These are phyloP conservation scores for Porites evermanni DNA, from an alignment of 92 coral and sea anemone genomes.

Conservation along the genomic window DNA sequence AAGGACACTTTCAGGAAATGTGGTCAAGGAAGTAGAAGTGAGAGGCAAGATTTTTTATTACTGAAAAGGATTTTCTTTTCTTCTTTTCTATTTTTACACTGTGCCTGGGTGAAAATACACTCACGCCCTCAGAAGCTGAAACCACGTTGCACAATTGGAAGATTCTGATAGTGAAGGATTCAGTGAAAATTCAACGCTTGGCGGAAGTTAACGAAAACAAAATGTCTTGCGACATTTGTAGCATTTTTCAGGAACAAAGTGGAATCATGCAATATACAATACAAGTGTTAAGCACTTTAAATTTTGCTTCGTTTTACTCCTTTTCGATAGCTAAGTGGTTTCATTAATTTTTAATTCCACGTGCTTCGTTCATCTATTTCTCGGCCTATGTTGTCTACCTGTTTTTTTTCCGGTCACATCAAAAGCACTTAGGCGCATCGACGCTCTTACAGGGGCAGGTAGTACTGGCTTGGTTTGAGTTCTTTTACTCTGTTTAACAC, in stretches of 20 bases:
- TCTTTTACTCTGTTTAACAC: too few relatives aligned
- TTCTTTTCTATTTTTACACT: too few relatives aligned
- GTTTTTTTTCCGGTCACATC: background rate
- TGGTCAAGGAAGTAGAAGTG: too few relatives aligned
- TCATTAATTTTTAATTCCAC: slow-evolving; percentile 7
- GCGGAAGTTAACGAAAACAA: background rate
- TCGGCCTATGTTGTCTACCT: background rate
- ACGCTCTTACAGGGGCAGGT: background rate
- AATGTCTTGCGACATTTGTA: background rate
- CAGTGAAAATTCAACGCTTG: background rate
- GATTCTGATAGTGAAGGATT: background rate
- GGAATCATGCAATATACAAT: background rate
- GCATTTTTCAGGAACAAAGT: background rate
- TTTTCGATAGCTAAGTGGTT: background rate
- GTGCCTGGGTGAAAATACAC: too few relatives aligned
- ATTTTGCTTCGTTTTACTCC: background rate
- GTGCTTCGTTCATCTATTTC: background rate
- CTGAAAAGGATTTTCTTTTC: too few relatives aligned
- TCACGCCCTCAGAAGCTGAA: background rate
- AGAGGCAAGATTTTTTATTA: too few relatives aligned
- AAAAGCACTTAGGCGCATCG: background rate
- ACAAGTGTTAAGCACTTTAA: background rate
- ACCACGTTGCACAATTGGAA: background rate
- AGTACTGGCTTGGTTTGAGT: too few relatives aligned
- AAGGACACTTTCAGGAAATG: too few relatives aligned